These are phyloP conservation scores for Trichosurus vulpecula DNA, from an alignment of 2,797 vertebrate genomes.

Conservation along the genomic window DNA sequence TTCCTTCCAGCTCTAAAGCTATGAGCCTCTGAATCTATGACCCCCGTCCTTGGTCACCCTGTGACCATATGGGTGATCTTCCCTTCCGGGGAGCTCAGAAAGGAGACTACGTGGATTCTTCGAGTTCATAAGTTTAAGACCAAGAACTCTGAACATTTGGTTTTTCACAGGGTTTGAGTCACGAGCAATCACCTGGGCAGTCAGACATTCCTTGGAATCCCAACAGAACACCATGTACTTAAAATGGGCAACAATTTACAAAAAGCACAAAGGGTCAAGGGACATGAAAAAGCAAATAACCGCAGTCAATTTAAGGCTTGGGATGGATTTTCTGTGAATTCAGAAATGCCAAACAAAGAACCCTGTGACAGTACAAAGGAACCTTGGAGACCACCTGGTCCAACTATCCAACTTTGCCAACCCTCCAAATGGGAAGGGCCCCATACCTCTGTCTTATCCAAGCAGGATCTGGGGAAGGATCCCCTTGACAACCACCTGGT, in stretches of 20 bases:
- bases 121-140: neutral
- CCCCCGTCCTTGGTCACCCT: neutral
- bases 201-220: neutral
- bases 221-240: neutral
- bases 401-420: neutral
- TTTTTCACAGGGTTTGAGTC: neutral
- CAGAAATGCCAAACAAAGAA: neutral
- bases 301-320: neutral
- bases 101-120: neutral
- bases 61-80: accelerated
- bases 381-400: neutral
- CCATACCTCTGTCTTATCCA: neutral
- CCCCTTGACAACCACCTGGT: neutral
- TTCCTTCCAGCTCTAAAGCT: neutral
- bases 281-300: neutral
- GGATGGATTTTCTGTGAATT: neutral
- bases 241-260: neutral
- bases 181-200: neutral
- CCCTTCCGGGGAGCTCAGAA: neutral
- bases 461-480: neutral
- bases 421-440: neutral
- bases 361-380: neutral
- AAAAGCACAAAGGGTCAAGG: neutral
- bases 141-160: neutral
- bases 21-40: neutral